Base-by-base conservation (phyloP, 2,113 vertebrate genomes). In the Gallinago paraguaiae region DNA sequence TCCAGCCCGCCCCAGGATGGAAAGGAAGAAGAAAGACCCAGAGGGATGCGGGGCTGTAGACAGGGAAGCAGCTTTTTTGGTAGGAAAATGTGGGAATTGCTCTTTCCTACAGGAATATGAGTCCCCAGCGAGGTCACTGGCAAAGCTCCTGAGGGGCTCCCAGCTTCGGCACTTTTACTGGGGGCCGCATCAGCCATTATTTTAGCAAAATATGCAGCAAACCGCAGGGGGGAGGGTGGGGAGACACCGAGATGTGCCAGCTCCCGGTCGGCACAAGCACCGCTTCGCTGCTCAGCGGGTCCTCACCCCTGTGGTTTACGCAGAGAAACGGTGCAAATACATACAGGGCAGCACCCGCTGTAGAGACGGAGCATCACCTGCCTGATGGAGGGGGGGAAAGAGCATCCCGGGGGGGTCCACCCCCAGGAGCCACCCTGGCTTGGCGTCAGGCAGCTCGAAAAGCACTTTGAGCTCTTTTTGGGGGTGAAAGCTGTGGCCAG, bases 1-100 rank as follows among this genome's bases (percentile, higher is more conserved):
- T 6, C 10, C 46, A 43, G 25, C 37, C 0, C 0, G 8, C 11
- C 31, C 31, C 1, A 10, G 50, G 59, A 13, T 0, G 14, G 70
- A 28, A 1, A 2, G 65, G 51, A 74, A 65, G 60, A 37, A 45
- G 51, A 43, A 10, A 1, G 10, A 69, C 50, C 22, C 59, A 10
- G 74, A 81, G 54, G 28, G 37, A 39, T 35, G 25, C 3, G 1
- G 50, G 35, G 15, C 65, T 46, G 28, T 25, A n/a, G 24, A 16
- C 3, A 81, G 35, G 11, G 56, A 39, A 76, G 30, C 14, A 0
- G 41, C 39, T 78, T 76, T 27, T 8, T 13, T 18, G 33, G 51
- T 2, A 27, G 74, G 54, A 77, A 51, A 54, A 31, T 0, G 0
- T 14, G n/a, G 86, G 78, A 82, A 82, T 51, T 30, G 31, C 35